Evolutionary conservation across 2,113 vertebrate genomes (phyloP), one percentile per base, ranked within the genome.

Genomic region (Brachionichthys hirsutus): DNA sequence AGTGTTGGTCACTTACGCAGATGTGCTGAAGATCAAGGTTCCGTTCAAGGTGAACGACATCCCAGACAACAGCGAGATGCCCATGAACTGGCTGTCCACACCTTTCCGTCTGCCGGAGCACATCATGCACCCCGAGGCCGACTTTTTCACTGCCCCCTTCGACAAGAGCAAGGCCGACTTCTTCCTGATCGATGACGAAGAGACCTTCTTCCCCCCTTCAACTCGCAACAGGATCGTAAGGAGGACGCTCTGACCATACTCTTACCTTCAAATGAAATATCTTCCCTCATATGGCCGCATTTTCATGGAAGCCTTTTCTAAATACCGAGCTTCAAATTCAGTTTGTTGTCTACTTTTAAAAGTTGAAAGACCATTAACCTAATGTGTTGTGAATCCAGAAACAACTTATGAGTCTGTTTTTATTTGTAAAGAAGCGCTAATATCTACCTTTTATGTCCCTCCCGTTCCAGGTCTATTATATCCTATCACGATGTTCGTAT

Each of bases 221-320:
- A 82, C 90, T 49, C 93, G 97, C 77, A 99, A 98, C 93, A 95
- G 97, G 88, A 99, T 99, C 67, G 97, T 99, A 93, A 82, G 97
- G 38, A 38, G 24, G 24, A 68, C 12, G 2, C 55, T 16, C 24
- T 38, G 8, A 18, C 22, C 18, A 1, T 60, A 6, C 6, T 14
- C 24, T 19, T 22, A 44, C 43, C 41, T 19, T 53, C 5, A 59
- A 48, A 36, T 61, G 30, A 0, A 42, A 30, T 30, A 30, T 30
- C 8, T 30, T 30, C 4, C 24, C 24, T 30, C 5, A 30, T 8
- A 30, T 30, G 24, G 8, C 24, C 8, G 24, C 24, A 30, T 8
- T 30, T 3, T 30, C 24, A 30, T 30, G 1, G 1, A 30, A 30
- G 24, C 5, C 24, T 30, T 30, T 3, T 30, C 8, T 30, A 30